Evolutionary conservation across 2,113 vertebrate species (phyloP).

Genomic region (Ibidorhyncha struthersii): DNA sequence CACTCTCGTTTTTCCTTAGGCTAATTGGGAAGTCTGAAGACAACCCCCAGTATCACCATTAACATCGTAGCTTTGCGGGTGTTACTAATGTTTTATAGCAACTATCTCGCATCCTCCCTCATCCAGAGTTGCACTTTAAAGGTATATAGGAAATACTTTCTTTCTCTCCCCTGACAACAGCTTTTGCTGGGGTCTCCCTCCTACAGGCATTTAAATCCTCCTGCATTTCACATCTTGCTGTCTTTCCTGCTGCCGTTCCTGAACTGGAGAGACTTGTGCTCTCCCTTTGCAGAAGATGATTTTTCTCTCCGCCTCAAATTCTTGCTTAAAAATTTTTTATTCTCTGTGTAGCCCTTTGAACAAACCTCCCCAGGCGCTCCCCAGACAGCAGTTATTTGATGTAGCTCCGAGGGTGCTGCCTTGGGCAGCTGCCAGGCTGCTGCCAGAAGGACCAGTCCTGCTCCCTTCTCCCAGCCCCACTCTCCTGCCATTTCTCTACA

Average conservation of each 20-base stretch:
- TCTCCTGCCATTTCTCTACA: not conserved
- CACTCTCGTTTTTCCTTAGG: not conserved
- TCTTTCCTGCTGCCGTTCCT: rapidly evolving
- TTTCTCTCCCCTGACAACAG: not conserved
- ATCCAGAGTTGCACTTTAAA: not conserved
- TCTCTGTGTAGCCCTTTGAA: not conserved
- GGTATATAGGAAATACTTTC: not conserved
- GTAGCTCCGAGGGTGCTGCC: not conserved
- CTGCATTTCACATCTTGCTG: not conserved
- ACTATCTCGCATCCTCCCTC: not conserved
- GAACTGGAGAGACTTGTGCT: not conserved
- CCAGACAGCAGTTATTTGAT: rapidly evolving
- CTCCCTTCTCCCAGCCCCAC: not conserved
- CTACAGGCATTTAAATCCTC: not conserved
- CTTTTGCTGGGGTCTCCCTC: not conserved
- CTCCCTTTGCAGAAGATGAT: not conserved
- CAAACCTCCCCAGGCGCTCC: not conserved
- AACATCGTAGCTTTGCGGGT: not conserved
- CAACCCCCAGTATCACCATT: not conserved
- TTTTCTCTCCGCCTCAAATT: not conserved
- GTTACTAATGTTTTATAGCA: not conserved
- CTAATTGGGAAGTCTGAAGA: not conserved
- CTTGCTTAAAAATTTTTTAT: not conserved
- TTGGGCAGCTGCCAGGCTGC: not conserved
- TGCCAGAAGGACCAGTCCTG: not conserved